Evolutionary conservation across 1,140 invertebrate species (phyloP).

Genomic region (Druon quercuslanigerum): DNA sequence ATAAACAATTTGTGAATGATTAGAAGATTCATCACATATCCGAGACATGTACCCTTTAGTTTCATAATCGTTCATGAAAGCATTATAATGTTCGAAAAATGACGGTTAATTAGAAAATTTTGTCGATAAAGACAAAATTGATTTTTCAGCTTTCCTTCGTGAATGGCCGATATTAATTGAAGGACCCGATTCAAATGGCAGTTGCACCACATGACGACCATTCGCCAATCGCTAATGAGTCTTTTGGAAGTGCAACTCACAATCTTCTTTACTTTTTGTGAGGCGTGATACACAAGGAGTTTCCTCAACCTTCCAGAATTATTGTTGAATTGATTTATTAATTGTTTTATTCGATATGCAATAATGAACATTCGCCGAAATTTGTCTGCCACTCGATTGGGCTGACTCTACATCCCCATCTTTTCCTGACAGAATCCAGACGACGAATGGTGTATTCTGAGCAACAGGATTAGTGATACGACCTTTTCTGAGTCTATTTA

Average conservation of each 20-base stretch:
- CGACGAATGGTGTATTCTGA: background rate
- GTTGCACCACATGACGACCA: slow-evolving; percentile 21
- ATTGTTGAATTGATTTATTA: background rate
- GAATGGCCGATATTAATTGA: background rate
- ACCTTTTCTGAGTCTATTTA: background rate
- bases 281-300: background rate
- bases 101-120: background rate
- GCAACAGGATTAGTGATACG: background rate
- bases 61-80: background rate
- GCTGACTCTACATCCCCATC: background rate
- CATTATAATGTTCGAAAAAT: background rate
- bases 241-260: slow-evolving; percentile 25
- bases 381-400: background rate
- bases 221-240: slow-evolving; percentile 11
- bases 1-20: no score
- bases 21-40: no score
- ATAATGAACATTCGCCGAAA: background rate
- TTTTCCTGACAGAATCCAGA: slow-evolving; percentile 1
- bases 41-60: no score
- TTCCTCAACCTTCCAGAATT: slow-evolving; percentile 33
- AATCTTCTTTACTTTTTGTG: slow-evolving; percentile 11
- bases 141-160: background rate
- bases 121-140: background rate
- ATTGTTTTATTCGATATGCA: background rate
- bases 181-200: no score